Percentiles rank a stretch among this genome's conserved stretches.
Conservation (phyloP, 2,888 invertebrate species). For the Conomelus anceps region DNA sequence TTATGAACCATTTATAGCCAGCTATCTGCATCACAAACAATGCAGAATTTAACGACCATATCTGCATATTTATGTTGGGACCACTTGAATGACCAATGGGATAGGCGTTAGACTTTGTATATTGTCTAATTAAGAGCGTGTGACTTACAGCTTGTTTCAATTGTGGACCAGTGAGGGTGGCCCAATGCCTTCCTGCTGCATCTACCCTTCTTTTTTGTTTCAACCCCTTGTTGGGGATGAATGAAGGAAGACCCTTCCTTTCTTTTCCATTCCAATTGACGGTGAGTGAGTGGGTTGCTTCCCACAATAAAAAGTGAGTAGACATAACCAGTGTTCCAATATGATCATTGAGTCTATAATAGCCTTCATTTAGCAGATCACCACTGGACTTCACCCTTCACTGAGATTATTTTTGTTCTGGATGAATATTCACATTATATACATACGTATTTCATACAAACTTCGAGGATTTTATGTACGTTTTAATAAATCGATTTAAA, state of each 20-base stretch:
- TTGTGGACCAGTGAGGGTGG: neutral
- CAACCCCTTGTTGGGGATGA: neutral
- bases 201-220: conserved; percentile 1
- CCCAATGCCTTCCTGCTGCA: neutral
- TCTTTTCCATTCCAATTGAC: neutral
- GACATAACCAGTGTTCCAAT: neutral
- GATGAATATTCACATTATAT: no score
- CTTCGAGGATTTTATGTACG: no score
- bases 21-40: neutral
- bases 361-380: neutral
- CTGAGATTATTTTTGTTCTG: neutral
- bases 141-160: neutral
- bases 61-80: neutral
- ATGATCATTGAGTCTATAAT: neutral
- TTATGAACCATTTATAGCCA: neutral
- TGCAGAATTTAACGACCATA: neutral
- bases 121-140: neutral
- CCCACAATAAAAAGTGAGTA: neutral
- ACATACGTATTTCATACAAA: no score
- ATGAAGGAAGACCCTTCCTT: neutral
- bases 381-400: neutral
- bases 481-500: no score
- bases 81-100: neutral
- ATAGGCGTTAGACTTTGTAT: neutral
- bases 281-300: neutral